Evolutionary conservation across 2,888 invertebrate species (phyloP), one percentile per base, ranked within the genome.

Genomic region (Thera britannica): DNA sequence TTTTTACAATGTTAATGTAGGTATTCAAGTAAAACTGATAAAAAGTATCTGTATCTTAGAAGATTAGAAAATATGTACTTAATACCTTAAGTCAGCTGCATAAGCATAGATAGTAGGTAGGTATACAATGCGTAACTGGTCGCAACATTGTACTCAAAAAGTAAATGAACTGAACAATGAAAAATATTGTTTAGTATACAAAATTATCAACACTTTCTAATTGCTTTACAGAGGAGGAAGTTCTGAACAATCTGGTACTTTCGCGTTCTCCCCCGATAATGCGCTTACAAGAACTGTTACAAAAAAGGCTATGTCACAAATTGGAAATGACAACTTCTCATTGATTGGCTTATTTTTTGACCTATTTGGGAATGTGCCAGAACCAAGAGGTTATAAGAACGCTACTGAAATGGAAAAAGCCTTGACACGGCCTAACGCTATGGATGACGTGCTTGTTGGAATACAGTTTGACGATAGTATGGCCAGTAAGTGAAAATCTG

Each of bases 251-350:
- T 81, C 86, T 77, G 90, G 90, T 9, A 89, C 90, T 38, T 65
- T 93, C 70, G 93, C 93, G 73, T 93, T 91, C 75, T 93, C 93
- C 44, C 93, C 93, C 64, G 92, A 93, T 72, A 92, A 86, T 73
- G 79, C 85, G 11, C 82, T 93, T 1, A 90, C 92, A 65, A 87
- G 92, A 72, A 83, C 81, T 75, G 84, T 86, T 12, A 87, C 90
- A 51, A 81, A 81, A 75, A 80, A 87, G 82, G 90, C 92, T 34
- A 86, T 93, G 82, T 78, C 83, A 51, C 84, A 78, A 67, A 88
- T 93, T 58, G 91, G 88, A 56, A 75, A 81, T 51, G 92, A 93
- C 66, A 92, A 92, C 78, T 80, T 91, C 5, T 23, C 23, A 23
- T 23, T 23, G 23, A 23, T 23, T 23, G 84, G 83, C 2, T 7